Evolutionary conservation across 23 tunicate species (phyloP).

Genomic region (Ascidia mentula): DNA sequence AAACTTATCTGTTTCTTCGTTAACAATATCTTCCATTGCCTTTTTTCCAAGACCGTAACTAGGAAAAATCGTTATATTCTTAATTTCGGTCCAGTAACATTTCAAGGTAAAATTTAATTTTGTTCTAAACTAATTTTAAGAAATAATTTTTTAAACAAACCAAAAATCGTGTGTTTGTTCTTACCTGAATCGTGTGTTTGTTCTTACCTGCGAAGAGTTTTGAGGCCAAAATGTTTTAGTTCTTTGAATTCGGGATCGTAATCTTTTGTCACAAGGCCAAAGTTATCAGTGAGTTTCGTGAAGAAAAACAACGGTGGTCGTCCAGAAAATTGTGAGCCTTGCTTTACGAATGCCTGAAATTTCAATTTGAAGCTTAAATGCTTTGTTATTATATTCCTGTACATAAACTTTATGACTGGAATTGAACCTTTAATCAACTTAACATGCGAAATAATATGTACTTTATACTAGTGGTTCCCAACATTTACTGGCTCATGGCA

Average conservation of each 20-base stretch:
- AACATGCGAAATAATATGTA: too few relatives aligned
- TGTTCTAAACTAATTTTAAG: not conserved
- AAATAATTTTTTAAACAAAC: not conserved
- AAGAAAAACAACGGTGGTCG: not conserved
- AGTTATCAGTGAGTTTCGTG: not conserved
- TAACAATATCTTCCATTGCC: not conserved
- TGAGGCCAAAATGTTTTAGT: not conserved
- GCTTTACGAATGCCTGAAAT: not conserved
- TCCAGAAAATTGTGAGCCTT: not conserved
- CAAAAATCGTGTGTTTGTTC: not conserved
- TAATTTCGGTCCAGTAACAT: not conserved
- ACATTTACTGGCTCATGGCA: too few relatives aligned
- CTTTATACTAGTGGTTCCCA: too few relatives aligned
- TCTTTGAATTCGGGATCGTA: not conserved
- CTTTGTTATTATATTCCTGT: too few relatives aligned
- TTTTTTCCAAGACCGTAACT: not conserved
- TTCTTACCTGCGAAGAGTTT: not conserved
- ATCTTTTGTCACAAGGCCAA: not conserved
- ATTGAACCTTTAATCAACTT: too few relatives aligned
- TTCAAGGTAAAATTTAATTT: not conserved
- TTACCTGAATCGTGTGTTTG: too few relatives aligned
- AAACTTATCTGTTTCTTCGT: not conserved
- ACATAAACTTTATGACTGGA: too few relatives aligned
- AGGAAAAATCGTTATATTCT: not conserved
- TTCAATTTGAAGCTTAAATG: too few relatives aligned